phyloP scores from a whole-genome alignment of 2,888 invertebrate genomes.

The Xestia xanthographa region DNA sequence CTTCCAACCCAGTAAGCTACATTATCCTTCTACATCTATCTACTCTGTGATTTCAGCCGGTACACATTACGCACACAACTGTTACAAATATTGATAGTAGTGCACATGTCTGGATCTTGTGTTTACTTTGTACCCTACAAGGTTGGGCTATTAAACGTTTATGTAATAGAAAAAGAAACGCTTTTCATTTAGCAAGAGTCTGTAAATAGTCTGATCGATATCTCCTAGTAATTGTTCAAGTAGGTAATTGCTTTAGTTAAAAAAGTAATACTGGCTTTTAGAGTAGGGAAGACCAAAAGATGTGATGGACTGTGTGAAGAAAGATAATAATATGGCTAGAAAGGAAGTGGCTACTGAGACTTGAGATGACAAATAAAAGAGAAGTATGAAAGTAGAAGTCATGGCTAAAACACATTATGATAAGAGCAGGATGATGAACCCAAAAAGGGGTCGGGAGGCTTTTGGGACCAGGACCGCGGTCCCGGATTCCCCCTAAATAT shows the following conservation, averaged over 20 bases:
- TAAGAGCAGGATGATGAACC: neutral
- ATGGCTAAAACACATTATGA: neutral
- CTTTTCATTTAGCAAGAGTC: constrained; percentile 19
- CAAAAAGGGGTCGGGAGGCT: no score
- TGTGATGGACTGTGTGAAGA: neutral
- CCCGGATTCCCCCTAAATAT: no score
- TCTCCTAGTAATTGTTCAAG: constrained; percentile 15
- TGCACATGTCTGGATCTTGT: constrained; percentile 48
- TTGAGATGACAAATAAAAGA: neutral
- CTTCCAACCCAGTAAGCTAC: neutral
- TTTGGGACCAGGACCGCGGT: no score
- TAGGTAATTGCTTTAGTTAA: constrained; percentile 24
- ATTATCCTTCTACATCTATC: neutral
- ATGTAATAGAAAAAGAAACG: constrained; percentile 44
- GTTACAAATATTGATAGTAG: constrained; percentile 66
- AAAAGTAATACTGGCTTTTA: constrained; percentile 13
- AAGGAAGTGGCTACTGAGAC: neutral
- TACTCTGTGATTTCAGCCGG: constrained; percentile 12
- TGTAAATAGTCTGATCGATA: constrained; percentile 24
- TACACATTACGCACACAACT: constrained; percentile 43
- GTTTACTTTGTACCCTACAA: constrained; percentile 51
- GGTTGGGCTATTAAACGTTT: constrained; percentile 48
- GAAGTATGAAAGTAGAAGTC: neutral
- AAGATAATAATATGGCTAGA: neutral
- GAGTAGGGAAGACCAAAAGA: neutral